Percentiles rank a stretch among this genome's conserved stretches.
phyloP scores from a whole-genome alignment of 2,888 invertebrate genomes.

The Abscondita cerata region DNA sequence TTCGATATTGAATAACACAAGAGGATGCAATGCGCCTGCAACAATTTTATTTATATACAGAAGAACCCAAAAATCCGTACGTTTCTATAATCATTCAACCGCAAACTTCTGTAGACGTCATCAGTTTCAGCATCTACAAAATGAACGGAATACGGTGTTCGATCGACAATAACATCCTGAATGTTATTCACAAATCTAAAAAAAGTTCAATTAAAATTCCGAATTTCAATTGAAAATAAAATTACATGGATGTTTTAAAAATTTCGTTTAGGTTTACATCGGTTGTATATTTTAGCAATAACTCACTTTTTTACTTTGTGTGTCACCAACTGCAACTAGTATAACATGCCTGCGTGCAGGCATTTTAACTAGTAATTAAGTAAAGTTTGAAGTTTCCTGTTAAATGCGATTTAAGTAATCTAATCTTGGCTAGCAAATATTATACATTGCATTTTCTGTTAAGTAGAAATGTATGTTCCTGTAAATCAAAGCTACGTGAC shows the following conservation, averaged over 20 bases:
- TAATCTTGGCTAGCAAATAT: too few relatives aligned
- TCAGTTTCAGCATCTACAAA: conserved; percentile 43
- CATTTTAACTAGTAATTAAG: conserved; percentile 11
- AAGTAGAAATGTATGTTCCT: too few relatives aligned
- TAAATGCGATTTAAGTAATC: too few relatives aligned
- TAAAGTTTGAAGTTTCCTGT: too few relatives aligned
- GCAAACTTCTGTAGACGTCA: conserved; percentile 41
- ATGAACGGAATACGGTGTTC: conserved; percentile 38
- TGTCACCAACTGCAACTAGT: conserved; percentile 43
- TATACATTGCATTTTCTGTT: too few relatives aligned
- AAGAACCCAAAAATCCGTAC: conserved; percentile 18
- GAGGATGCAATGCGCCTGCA: conserved; percentile 44
- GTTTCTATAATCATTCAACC: conserved; percentile 35
- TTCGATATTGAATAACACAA: conserved; percentile 43
- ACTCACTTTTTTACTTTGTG: conserved; percentile 42
- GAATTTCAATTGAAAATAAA: background rate
- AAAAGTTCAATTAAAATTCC: conserved; percentile 1
- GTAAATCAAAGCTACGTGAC: too few relatives aligned
- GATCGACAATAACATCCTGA: conserved; percentile 44
- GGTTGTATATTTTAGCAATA: conserved; percentile 43
- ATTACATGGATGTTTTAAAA: conserved; percentile 33
- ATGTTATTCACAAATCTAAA: conserved; percentile 42
- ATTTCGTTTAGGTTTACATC: conserved; percentile 28
- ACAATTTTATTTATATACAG: conserved; percentile 15
- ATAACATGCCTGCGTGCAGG: conserved; percentile 29